Percentiles rank a stretch among this genome's conserved stretches.
Evolutionary conservation across 2,888 invertebrate genomes (phyloP).

Genomic region (Cantharis lateralis): DNA sequence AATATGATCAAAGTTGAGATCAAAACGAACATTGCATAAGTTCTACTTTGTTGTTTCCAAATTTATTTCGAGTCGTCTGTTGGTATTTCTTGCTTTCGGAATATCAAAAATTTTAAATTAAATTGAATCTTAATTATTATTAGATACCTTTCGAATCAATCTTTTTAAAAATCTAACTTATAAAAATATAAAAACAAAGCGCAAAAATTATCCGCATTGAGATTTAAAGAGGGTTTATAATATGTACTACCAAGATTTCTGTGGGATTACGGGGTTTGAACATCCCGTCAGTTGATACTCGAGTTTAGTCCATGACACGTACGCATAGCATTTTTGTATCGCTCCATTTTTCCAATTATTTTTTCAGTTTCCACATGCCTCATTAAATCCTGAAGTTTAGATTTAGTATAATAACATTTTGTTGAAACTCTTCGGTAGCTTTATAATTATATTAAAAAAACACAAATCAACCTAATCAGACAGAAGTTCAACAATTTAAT

Average conservation of each 20-base stretch:
- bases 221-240: constrained; percentile 37
- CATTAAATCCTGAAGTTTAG: background rate
- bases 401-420: background rate
- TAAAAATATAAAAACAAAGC: background rate
- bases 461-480: background rate
- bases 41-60: no score
- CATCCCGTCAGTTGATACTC: constrained; percentile 39
- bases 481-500: background rate
- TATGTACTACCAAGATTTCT: constrained; percentile 37
- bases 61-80: no score
- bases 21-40: no score
- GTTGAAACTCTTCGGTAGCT: background rate
- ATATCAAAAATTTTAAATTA: no score
- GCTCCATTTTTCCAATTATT: constrained; percentile 25
- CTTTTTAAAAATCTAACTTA: background rate
- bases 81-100: no score
- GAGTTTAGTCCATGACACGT: constrained; percentile 36
- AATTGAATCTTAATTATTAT: background rate
- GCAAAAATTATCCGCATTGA: constrained; percentile 26
- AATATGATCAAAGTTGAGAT: no score
- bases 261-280: constrained; percentile 39
- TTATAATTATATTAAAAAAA: background rate
- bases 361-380: constrained; percentile 9
- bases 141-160: background rate
- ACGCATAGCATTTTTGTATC: constrained; percentile 26